Percentiles rank a stretch among this genome's conserved stretches.
These are phyloP conservation scores for Tychaedon coryphoeus DNA, from an alignment of 2,113 vertebrate genomes.

Conservation along the genomic window DNA sequence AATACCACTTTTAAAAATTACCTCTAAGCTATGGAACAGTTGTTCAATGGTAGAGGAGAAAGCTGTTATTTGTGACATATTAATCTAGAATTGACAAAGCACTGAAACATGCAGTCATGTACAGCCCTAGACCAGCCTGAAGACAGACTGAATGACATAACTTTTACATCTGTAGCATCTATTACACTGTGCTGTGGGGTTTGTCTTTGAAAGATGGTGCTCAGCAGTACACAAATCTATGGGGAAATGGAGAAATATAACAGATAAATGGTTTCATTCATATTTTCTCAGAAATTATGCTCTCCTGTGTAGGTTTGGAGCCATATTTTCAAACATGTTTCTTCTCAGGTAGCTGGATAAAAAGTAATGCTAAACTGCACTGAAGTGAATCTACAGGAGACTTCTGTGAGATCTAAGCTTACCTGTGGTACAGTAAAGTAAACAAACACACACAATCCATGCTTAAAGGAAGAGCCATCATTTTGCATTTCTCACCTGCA, in stretches of 20 bases:
- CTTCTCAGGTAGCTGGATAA: conserved; percentile 1
- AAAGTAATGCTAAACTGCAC: not conserved
- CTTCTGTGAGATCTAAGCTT: not conserved
- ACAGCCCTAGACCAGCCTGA: not conserved
- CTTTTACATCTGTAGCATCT: conserved; percentile 31
- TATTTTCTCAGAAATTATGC: conserved; percentile 52
- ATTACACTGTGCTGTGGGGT: conserved; percentile 12
- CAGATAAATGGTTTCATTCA: conserved; percentile 45
- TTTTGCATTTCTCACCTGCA: conserved; percentile 85
- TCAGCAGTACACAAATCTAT: conserved; percentile 28
- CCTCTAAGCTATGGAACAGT: not conserved
- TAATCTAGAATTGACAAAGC: conserved; percentile 47
- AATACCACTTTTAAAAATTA: not conserved
- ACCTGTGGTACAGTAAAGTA: not conserved
- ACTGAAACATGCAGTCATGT: conserved; percentile 3
- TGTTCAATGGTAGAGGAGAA: not conserved
- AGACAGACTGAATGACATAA: conserved; percentile 39
- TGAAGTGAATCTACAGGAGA: conserved; percentile 3
- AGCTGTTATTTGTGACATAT: conserved; percentile 38
- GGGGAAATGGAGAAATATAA: not conserved
- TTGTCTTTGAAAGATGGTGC: conserved; percentile 36
- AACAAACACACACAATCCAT: not conserved
- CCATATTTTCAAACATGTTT: not conserved
- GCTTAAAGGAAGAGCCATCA: not conserved
- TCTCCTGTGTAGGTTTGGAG: not conserved